Percentiles rank a stretch among this genome's conserved stretches.
Evolutionary conservation across 2,888 invertebrate species (phyloP).

Genomic region (Linnaemya vulpina): DNA sequence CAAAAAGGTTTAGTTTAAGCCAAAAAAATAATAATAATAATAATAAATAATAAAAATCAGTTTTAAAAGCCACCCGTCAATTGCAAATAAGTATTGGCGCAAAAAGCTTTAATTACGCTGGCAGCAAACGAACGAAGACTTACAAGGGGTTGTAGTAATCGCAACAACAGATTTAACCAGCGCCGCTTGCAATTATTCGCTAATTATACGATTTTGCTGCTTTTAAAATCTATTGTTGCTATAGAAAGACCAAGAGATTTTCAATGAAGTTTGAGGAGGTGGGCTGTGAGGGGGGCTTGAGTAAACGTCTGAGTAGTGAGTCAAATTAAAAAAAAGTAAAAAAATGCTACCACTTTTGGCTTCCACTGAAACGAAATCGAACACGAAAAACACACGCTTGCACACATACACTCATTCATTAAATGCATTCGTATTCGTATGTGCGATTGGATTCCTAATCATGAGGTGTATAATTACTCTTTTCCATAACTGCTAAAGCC

Average conservation of each 20-base stretch:
- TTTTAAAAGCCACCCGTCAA: conserved; percentile 45
- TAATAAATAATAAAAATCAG: conserved; percentile 11
- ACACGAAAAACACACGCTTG: conserved; percentile 9
- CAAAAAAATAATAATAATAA: background rate
- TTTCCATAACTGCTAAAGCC: conserved; percentile 53
- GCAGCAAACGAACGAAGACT: conserved; percentile 54
- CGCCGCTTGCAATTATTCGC: conserved; percentile 62
- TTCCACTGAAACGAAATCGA: conserved; percentile 36
- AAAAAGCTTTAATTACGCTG: conserved; percentile 67
- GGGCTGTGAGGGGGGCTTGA: background rate
- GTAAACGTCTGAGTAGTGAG: conserved; percentile 32
- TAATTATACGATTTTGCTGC: conserved; percentile 63
- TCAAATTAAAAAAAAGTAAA: conserved; percentile 22
- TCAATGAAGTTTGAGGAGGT: conserved; percentile 9
- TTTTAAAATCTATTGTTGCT: conserved; percentile 52
- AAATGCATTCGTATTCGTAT: background rate
- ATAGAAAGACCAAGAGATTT: conserved; percentile 25
- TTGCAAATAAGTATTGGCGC: conserved; percentile 47
- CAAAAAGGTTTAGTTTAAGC: background rate
- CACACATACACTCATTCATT: conserved; percentile 28
- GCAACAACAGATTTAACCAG: conserved; percentile 47
- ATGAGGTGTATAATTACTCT: conserved; percentile 66
- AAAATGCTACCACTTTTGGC: conserved; percentile 27
- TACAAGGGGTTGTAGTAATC: conserved; percentile 63
- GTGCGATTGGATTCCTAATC: conserved; percentile 39